Evolutionary conservation across 1,140 invertebrate species (phyloP), one percentile per base, ranked within the genome.

Genomic region (Drosophila arawakana): DNA sequence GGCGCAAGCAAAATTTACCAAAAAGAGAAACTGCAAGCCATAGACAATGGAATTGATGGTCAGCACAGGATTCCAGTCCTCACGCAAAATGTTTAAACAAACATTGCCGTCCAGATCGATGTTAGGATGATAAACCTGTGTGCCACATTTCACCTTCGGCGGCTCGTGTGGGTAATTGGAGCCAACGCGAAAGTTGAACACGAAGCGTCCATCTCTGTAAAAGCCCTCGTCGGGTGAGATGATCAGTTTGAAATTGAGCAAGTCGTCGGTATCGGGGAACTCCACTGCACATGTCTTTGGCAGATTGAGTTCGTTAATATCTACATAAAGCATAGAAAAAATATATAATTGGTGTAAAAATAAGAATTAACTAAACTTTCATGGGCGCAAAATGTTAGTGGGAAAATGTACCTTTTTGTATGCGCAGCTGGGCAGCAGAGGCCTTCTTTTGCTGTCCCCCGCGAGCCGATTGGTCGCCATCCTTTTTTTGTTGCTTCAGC

Each of bases 31-130:
- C 92, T 99, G 98, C 78, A 99, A 94, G 77, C 98, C 98, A 95
- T 99, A 99, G 55, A 99, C 97, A 93, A 99, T 98, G 67, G 98
- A 98, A 93, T 98, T 99, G 77, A 99, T 98, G 47, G 98, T 99
- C 61, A 99, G 94, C 67, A 99, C 98, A 73, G 98, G 98, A 93
- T 99, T 99, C 98, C 98, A 99, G 93, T 99, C 98, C 95, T 99
- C 98, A 91, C 98, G 95, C 67, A 98, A 93, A 91, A 98, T 98
- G 93, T 98, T 98, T 57, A 98, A 93, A 91, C 98, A 98, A 6
- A 98, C 97, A 94, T 98, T 98, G 55, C 98, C 98, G 92, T 98
- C 97, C 67, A 98, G 93, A 93, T 98, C 98, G 92, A 98, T 98
- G 91, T 98, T 98, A 30, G 98, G 98, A 93, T 98, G 98, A 93